Evolutionary conservation across 2,888 invertebrate genomes (phyloP).

Genomic region (Carabus problematicus): DNA sequence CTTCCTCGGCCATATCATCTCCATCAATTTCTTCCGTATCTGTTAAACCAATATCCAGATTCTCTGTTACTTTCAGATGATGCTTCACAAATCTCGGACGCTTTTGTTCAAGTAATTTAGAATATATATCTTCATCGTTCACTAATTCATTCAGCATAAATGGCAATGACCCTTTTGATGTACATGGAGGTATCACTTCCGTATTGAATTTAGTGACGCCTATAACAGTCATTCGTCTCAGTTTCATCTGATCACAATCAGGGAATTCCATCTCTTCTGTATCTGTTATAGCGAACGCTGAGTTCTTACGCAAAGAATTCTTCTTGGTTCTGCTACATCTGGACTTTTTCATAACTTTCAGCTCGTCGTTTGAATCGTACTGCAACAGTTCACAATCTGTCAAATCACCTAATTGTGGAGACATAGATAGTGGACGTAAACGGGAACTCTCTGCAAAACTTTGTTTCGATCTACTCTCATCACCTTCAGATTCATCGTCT

Average conservation of each 20-base stretch:
- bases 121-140: neutral
- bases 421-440: constrained; percentile 33
- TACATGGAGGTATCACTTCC: neutral
- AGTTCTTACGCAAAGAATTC: constrained; percentile 43
- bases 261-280: constrained; percentile 53
- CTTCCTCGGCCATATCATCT: constrained; percentile 47
- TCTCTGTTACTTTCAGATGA: neutral
- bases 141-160: constrained; percentile 3
- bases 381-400: constrained; percentile 57
- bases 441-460: constrained; percentile 23
- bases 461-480: constrained; percentile 2
- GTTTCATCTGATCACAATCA: constrained; percentile 46
- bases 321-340: constrained; percentile 47
- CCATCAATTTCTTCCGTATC: constrained; percentile 59
- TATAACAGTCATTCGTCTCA: neutral
- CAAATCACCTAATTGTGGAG: constrained; percentile 45
- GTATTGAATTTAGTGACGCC: neutral
- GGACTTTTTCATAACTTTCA: constrained; percentile 45
- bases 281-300: constrained; percentile 50
- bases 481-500: constrained; percentile 23
- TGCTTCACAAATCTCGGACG: neutral
- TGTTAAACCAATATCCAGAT: constrained; percentile 50
- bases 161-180: neutral
- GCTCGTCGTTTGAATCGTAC: constrained; percentile 54
- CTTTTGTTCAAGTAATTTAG: neutral